Evolutionary conservation across 2,797 vertebrate genomes (phyloP).

Genomic region (Danio choprae): DNA sequence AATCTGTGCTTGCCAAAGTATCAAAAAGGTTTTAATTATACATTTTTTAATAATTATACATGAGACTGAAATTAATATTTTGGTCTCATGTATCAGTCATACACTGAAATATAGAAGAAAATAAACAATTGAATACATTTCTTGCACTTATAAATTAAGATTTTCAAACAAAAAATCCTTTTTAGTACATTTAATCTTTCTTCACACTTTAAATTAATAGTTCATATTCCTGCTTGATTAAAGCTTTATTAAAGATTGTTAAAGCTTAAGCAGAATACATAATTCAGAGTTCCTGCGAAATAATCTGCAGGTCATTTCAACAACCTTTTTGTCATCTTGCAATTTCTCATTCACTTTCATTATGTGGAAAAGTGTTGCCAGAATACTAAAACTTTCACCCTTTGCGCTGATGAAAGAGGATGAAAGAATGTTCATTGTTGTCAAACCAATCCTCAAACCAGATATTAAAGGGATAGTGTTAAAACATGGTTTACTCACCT

Average conservation of each 20-base stretch:
- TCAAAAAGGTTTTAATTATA: too few species aligned
- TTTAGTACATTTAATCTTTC: background rate
- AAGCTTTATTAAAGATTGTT: too few species aligned
- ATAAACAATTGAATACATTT: too few species aligned
- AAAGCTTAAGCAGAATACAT: background rate
- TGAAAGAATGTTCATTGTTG: background rate
- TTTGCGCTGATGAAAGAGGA: background rate
- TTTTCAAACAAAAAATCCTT: background rate
- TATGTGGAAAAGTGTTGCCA: background rate
- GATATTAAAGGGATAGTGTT: background rate
- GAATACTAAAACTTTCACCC: background rate
- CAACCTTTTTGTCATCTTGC: constrained; percentile 11
- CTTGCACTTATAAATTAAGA: too few species aligned
- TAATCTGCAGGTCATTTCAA: background rate
- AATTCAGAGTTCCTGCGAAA: background rate
- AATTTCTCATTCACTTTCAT: background rate
- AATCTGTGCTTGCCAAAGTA: too few species aligned
- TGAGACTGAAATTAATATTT: too few species aligned
- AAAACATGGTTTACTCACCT: background rate
- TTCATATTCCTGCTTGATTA: background rate
- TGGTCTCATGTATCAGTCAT: too few species aligned
- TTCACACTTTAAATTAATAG: background rate
- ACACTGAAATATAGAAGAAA: too few species aligned
- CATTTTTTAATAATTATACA: too few species aligned
- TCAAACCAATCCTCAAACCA: background rate